Evolutionary conservation across 2,888 invertebrate genomes (phyloP).

Genomic region (Synergus japonicus): DNA sequence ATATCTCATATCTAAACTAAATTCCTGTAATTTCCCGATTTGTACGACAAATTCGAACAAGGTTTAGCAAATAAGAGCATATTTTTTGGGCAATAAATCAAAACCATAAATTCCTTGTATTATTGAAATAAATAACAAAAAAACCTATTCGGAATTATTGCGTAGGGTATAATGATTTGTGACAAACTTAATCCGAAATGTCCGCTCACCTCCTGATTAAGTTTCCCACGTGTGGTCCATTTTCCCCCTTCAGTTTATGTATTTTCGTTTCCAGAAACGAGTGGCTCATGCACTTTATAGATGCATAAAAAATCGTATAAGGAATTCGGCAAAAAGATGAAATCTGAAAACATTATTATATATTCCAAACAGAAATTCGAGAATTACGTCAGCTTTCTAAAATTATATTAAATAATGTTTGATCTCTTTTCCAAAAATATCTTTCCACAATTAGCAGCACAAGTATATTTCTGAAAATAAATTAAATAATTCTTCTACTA

Average conservation of each 20-base stretch:
- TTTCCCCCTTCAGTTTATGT: slow-evolving; percentile 3
- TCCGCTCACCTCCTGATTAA: slow-evolving; percentile 16
- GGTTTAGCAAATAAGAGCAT: background rate
- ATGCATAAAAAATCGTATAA: background rate
- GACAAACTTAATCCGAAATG: background rate
- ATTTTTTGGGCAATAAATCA: background rate
- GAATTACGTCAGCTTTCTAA: no score
- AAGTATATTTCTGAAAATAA: no score
- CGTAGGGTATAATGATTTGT: slow-evolving; percentile 13
- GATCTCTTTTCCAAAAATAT: no score
- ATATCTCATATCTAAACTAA: background rate
- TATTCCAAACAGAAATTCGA: no score
- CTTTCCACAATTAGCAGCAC: no score
- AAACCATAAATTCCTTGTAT: background rate
- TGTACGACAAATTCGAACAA: background rate
- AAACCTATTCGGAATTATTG: background rate
- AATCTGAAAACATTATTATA: no score
- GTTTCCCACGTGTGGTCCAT: slow-evolving; percentile 1
- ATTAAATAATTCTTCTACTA: no score
- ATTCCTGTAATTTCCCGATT: background rate
- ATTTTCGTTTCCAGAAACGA: slow-evolving; percentile 5
- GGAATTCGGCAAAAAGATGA: no score
- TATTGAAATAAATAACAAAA: background rate
- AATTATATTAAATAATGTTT: no score
- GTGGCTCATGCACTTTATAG: background rate